Evolutionary conservation across 1,140 invertebrate genomes (phyloP), one percentile per base, ranked within the genome.

Genomic region (Plectus sambesii): DNA sequence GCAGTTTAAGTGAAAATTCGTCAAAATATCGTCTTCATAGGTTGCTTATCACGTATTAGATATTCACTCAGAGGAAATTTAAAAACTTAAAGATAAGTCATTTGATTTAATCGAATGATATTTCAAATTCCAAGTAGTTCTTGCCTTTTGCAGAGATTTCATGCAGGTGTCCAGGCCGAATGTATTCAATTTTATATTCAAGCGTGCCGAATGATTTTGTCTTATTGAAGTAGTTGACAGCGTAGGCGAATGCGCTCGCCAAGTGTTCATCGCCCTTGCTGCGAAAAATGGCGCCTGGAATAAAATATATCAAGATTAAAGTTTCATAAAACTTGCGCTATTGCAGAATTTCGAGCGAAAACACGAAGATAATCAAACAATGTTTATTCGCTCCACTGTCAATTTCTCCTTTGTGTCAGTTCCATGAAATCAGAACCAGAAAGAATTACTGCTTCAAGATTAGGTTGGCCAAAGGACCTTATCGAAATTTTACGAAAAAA

Each of bases 211-310:
- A 51, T 19, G 51, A 36, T 9, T 41, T 46, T 6, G 41, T 33
- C 24, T 57, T 49, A 38, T 63, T 58, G 5, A 69, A 47, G 65
- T 63, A 69, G 49, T 63, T 49, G 5, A 69, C 49, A 3, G 62
- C 47, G 48, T 58, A 69, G 8, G 58, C 44, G 22, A 69, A 38
- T 6, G 64, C 64, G 6, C 60, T 58, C 8, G 51, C 53, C 19
- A 67, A 47, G 51, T 67, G 64, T 26, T 62, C 63, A 44, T 67
- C 64, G 47, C 63, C 48, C 50, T 53, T 49, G 42, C 58, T 49
- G 15, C 63, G 57, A 9, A 67, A 51, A 39, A 67, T 49, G 12
- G 63, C 64, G 36, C 64, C 64, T 65, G 37, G 17, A 61, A 41
- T n/a, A n/a, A n/a, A n/a, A n/a, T n/a, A n/a, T n/a, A n/a, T n/a